Evolutionary conservation across 2,797 vertebrate genomes (phyloP), one percentile per base, ranked within the genome.

Genomic region (Labroides dimidiatus): DNA sequence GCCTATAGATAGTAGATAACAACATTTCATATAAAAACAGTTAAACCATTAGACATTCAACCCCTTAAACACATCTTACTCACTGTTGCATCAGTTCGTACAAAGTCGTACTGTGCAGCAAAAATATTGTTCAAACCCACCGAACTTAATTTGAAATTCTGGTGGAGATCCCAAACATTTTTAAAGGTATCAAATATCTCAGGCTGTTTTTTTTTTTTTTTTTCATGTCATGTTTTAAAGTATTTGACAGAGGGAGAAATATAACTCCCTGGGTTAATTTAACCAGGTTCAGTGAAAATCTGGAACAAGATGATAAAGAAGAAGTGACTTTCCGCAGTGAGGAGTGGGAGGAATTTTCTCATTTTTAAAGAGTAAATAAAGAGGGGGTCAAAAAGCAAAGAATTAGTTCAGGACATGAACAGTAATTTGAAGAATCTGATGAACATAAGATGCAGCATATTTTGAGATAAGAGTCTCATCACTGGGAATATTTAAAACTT

Each of bases 1-100:
- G 64, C 17, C 2, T 3, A 30, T 24, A 51, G 49, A 56, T n/a
- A 13, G 41, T 10, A 49, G 53, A 56, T 41, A 23, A 64, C 41
- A 77, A 51, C 43, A 69, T 63, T 64, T 60, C 10, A 45, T 43
- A 45, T 42, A 19, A 44, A 39, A 54, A 58, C 50, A 61, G 64
- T 60, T 12, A 55, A 66, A 50, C 47, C 44, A 67, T 63, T 66
- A 33, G 52, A 44, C 9, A 50, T 19, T 27, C 15, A 36, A 51
- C 44, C 64, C 54, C 36, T 49, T 65, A 70, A 77, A 64, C 62
- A 23, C 20, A 2, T 33, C 41, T 78, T 76, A 48, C 72, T 50
- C 17, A 2, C 41, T 14, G 52, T 78, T 87, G 66, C 72, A 49
- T 72, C 67, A 85, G 53, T 60, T 33, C 42, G 64, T 70, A 16